Base-by-base conservation (phyloP, 2,797 vertebrate species). In the Pseudochromis fuscus region DNA sequence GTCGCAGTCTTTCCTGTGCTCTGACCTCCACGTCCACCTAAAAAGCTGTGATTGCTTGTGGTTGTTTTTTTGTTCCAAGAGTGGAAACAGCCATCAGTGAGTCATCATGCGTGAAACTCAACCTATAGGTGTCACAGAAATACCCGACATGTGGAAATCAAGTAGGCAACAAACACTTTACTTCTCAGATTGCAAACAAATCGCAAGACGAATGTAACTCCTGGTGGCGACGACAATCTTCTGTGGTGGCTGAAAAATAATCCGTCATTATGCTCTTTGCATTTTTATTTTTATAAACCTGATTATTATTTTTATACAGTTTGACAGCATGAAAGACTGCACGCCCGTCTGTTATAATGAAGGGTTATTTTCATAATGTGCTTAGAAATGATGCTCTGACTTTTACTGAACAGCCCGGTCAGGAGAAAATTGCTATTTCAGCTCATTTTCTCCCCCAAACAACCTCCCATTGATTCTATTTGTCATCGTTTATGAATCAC, bases 401-500 rank as follows among this genome's bases (percentile, higher is more conserved):
- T 42, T 42, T 42, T 18, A 42, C 44, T 27, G 61, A 42, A 42
- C 38, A 18, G 38, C 40, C 19, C 37, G 35, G 24, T 77, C 44
- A 40, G 19, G 25, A 70, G 65, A 67, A 72, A 72, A 66, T 62
- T 61, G 42, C 62, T 4, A 37, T 69, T 75, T 74, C 28, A 60
- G 44, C 58, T 12, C 33, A 37, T 57, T 72, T 50, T 9, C 12
- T 59, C 30, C 15, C n/a, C 63, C 15, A 67, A 48, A 40, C 13
- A 40, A 58, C 18, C 52, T 21, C 23, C 10, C 30, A 59, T 67
- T 70, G 27, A 67, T 65, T 73, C 10, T 18, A 61, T 82, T 64
- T 66, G 31, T 78, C 67, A 67, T 68, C 33, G 37, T 71, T 75
- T 73, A 23, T 51, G 64, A 75, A 31, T 71, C 61, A 67, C 6